phyloP scores from a whole-genome alignment of 2,113 vertebrate species.

The Catharus bicknelli region DNA sequence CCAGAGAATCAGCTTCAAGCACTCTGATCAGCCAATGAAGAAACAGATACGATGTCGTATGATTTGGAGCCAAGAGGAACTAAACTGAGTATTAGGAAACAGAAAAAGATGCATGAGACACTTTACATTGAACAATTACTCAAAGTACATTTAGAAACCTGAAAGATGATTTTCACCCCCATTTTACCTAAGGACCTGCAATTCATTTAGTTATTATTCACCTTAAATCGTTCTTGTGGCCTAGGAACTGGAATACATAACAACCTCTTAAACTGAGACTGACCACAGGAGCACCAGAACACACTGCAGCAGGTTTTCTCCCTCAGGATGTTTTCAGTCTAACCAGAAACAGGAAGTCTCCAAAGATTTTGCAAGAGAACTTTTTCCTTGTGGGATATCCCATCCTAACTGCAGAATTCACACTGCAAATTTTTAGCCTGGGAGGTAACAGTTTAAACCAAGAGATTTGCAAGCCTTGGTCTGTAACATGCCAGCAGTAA shows the following conservation, averaged over 20 bases:
- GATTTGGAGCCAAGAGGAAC: neutral
- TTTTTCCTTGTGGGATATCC: slow-evolving; percentile 16
- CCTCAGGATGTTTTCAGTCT: slow-evolving; percentile 51
- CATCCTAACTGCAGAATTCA: neutral
- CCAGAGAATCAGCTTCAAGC: neutral
- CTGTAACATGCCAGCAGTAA: neutral
- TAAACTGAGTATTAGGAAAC: neutral
- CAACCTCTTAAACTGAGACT: slow-evolving; percentile 1
- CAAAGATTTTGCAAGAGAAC: neutral
- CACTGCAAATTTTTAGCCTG: neutral
- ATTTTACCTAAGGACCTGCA: neutral
- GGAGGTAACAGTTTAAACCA: neutral
- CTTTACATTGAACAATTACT: neutral
- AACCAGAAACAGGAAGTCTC: slow-evolving; percentile 52
- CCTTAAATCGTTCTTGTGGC: neutral
- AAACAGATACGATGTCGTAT: neutral
- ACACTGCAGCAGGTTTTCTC: slow-evolving; percentile 20
- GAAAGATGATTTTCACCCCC: neutral
- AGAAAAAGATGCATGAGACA: neutral
- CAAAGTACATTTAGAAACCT: neutral
- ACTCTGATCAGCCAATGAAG: neutral
- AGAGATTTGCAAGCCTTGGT: neutral
- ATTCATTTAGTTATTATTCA: neutral
- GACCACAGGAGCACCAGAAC: slow-evolving; percentile 51
- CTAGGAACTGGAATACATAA: neutral